Conservation (phyloP, 2,888 invertebrate genomes). For the Himalopsyche japonica region DNA sequence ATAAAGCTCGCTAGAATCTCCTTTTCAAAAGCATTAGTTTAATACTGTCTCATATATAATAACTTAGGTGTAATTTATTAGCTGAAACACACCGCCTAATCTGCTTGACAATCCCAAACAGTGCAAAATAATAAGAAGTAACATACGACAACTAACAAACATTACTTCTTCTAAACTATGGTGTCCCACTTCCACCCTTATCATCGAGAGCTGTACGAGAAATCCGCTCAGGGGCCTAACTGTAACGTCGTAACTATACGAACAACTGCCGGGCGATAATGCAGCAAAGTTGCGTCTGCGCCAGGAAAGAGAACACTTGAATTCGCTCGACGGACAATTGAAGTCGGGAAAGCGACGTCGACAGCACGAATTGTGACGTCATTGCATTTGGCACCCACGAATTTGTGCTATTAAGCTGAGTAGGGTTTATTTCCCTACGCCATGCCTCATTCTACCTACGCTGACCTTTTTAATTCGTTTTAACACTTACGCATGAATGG, state of each 20-base stretch:
- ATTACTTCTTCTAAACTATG: neutral
- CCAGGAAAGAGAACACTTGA: neutral
- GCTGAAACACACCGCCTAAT: neutral
- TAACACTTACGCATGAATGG: neutral
- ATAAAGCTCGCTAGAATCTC: too few relatives aligned
- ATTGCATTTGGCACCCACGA: neutral
- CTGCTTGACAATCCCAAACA: neutral
- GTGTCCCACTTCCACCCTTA: neutral
- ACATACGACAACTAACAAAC: neutral
- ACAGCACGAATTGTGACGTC: neutral
- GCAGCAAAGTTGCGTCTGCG: neutral
- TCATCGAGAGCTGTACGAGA: neutral
- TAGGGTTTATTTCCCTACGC: neutral
- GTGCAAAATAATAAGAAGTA: neutral
- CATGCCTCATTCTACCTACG: neutral
- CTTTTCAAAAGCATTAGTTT: too few relatives aligned
- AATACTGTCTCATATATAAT: neutral
- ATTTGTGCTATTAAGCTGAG: neutral
- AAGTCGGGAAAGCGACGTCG: neutral
- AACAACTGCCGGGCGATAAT: neutral
- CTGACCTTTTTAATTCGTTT: neutral
- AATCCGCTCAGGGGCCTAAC: neutral
- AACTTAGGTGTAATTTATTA: neutral
- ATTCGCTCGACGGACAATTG: neutral
- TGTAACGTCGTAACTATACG: neutral